Conservation (phyloP, 2,113 vertebrate species). For the Gorsachius goisagi region DNA sequence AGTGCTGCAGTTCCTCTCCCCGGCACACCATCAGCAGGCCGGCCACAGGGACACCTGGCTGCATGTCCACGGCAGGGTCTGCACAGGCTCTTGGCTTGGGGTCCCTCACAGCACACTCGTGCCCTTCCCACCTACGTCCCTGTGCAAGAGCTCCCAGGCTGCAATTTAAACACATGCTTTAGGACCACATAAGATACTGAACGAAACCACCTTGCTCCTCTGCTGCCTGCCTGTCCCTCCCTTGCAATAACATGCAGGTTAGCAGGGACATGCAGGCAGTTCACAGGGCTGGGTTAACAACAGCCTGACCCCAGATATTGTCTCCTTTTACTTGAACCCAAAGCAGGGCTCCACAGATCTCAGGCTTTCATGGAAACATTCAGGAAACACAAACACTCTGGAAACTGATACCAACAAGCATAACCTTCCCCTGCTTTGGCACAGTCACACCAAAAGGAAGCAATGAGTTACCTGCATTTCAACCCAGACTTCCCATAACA, state of each 20-base stretch:
- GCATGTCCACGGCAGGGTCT: fast-evolving
- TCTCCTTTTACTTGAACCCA: background rate
- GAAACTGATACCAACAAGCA: background rate
- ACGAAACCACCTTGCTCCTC: background rate
- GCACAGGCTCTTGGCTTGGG: background rate
- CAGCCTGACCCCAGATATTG: background rate
- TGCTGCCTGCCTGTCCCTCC: background rate
- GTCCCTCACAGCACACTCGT: too few species aligned
- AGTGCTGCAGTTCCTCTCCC: background rate
- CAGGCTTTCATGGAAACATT: background rate
- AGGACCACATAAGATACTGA: background rate
- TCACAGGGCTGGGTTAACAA: background rate
- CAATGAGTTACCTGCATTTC: background rate
- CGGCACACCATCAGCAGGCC: background rate
- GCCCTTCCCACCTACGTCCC: background rate
- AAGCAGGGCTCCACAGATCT: background rate
- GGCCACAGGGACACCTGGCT: background rate
- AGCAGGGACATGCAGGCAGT: background rate
- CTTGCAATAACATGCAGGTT: fast-evolving
- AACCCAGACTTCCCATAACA: background rate
- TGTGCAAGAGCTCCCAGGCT: background rate
- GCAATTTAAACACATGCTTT: background rate
- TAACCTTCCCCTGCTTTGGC: background rate
- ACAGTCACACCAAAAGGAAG: background rate
- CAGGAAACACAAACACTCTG: background rate